Evolutionary conservation across 2,888 invertebrate species (phyloP), one percentile per base, ranked within the genome.

Genomic region (Mythimna impura): DNA sequence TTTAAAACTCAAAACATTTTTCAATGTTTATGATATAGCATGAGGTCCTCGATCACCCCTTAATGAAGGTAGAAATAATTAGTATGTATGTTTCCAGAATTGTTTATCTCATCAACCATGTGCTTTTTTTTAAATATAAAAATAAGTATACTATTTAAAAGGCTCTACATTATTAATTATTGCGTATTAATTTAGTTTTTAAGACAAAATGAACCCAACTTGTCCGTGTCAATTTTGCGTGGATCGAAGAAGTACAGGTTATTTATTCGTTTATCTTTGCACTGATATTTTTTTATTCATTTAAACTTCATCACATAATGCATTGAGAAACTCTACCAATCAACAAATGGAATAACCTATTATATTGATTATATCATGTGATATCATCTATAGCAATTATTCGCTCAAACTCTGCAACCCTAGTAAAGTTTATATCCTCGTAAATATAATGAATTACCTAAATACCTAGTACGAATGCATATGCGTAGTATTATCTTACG

Each of bases 381-480:
- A 30, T n/a, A 5, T 22, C 22, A 12, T 20, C 22, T 34, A 17
- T 47, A 30, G 22, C 9, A 5, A 34, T 25, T 10, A 10, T 66
- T 14, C 22, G 4, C 20, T 54, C 8, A 3, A 55, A 25, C 50
- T 9, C 8, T 52, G 50, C n/a, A 52, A 52, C 50, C 4, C 0
- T 40, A 20, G 3, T 12, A 17, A 68, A 43, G 22, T 40, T 47
- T 1, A 34, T 36, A 43, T 12, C 10, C 34, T 76, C 34, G 12
- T 57, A 43, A 57, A 71, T 64, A 60, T 34, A 57, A 66, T 14
- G 47, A 47, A 71, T 36, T 10, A 66, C 22, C 22, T 17, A 63
- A n/a, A 36, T n/a, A 22, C 14, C 14, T 47, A 67, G 12, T 55
- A 55, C 50, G 66, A 81, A 66, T 81, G 81, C 81, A 82, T 80